Base-by-base conservation (phyloP, 2,888 invertebrate genomes). In the Slavum lentiscoides region DNA sequence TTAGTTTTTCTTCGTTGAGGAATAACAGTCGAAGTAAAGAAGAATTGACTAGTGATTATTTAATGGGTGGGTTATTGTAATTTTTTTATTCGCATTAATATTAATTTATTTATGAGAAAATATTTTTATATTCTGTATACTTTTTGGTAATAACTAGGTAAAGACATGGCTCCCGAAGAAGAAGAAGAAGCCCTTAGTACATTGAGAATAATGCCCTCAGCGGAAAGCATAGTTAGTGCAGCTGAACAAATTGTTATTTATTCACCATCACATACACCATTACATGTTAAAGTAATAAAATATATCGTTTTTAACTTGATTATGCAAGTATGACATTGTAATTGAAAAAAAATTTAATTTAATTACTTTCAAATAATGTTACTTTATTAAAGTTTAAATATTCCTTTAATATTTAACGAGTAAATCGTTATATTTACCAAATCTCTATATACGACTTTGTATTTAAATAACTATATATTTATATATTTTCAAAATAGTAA, bases 11-110 rank as follows among this genome's bases (percentile, higher is more conserved):
- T n/a, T 64, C 70, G 15, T 30, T 23, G 9, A 58, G 5, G 5
- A 67, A 30, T 30, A 30, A 23, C 23, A 67, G 43, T 67, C 67
- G 8, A 70, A 72, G 80, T 43, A 80, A 70, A 72, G 80, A 80
- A 64, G 80, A 80, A 64, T 37, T 80, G 55, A 64, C 70, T 23
- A 72, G 70, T 64, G 39, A 80, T 80, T 80, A 80, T 80, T 80
- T 80, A 80, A 64, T 80, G 70, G 80, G 70, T 80, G 72, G 21
- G 19, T 64, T 23, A 39, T 43, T 62, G 0, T 70, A 37, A 53
- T 61, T 13, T 23, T 69, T 21, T 2, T 67, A 9, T 11, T 62
- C 8, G 13, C 13, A 37, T n/a, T 70, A 13, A 5, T 55, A 37
- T n/a, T 58, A 58, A n/a, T 55, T 70, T 30, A 9, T n/a, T 55